A percentile compares a stretch with the other conserved stretches of the same genome.
Conservation (phyloP, 2,113 vertebrate genomes). For the Panthera tigris region DNA sequence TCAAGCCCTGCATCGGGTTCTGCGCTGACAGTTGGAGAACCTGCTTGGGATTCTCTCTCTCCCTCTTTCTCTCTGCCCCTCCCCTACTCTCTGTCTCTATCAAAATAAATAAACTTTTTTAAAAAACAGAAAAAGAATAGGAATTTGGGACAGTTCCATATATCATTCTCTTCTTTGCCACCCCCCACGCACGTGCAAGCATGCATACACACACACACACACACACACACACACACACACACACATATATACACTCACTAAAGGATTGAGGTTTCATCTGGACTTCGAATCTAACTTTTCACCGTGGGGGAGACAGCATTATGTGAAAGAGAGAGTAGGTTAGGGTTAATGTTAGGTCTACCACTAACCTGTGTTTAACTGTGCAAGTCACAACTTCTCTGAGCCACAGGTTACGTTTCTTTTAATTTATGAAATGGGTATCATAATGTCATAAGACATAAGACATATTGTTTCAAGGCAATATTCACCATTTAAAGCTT, state of each 20-base stretch:
- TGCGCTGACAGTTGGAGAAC: no score
- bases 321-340: not conserved
- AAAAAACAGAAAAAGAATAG: not conserved
- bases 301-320: not conserved
- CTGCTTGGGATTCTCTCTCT: no score
- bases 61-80: no score
- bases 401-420: not conserved
- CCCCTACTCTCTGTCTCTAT: no score
- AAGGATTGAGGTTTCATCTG: not conserved
- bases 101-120: no score
- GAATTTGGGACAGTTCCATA: not conserved
- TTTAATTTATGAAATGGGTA: not conserved
- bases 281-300: constrained; percentile 39
- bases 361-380: not conserved
- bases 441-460: not conserved
- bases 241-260: not conserved
- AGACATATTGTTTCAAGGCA: constrained; percentile 17
- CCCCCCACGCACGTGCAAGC: no score
- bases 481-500: constrained; percentile 11
- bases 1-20: no score
- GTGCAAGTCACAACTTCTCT: constrained; percentile 40
- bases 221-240: no score
- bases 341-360: not conserved
- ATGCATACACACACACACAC: no score
- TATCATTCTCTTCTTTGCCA: not conserved